Evolutionary conservation across 2,888 invertebrate genomes (phyloP), one percentile per base, ranked within the genome.

Genomic region (Agrochola litura): DNA sequence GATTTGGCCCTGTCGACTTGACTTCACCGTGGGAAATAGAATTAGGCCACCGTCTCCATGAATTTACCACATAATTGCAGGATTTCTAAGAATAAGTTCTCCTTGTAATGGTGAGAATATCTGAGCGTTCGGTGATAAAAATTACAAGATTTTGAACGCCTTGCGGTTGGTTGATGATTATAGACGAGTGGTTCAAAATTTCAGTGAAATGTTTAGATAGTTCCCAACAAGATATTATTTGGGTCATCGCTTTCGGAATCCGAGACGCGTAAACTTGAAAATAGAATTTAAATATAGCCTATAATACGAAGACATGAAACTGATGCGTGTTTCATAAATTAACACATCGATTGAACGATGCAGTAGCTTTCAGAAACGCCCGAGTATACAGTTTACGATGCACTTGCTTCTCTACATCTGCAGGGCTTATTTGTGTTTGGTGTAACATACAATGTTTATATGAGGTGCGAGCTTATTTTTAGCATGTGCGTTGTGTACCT

Each of bases 191-290:
- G 88, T 91, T 90, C 82, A 90, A 91, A 90, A 91, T 92, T 92
- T 91, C 90, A 91, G 93, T 91, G 85, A 89, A 86, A 89, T 91
- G 88, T 92, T 91, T 92, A 91, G 89, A 90, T 86, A 90, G 89
- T 86, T 91, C 88, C 88, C 92, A 91, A 91, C 92, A 91, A 91
- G 87, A 86, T 88, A 91, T 90, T 92, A 96, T 95, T 93, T 95
- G 92, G 96, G 96, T 95, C 96, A 94, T 89, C 91, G 90, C 89
- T 91, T 92, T 92, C 91, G 90, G 91, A 93, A 93, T 91, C 89
- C 89, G 90, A 92, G 90, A 90, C 91, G 92, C 90, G 92, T 95
- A 95, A 95, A 96, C 95, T 95, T 95, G 95, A 95, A 95, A 95
- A 96, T 95, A 95, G 95, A 95, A 90, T 94, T 89, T 95, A 95